Evolutionary conservation across 2,888 invertebrate species (phyloP), one percentile per base, ranked within the genome.

Genomic region (Lamellibrachia columna): DNA sequence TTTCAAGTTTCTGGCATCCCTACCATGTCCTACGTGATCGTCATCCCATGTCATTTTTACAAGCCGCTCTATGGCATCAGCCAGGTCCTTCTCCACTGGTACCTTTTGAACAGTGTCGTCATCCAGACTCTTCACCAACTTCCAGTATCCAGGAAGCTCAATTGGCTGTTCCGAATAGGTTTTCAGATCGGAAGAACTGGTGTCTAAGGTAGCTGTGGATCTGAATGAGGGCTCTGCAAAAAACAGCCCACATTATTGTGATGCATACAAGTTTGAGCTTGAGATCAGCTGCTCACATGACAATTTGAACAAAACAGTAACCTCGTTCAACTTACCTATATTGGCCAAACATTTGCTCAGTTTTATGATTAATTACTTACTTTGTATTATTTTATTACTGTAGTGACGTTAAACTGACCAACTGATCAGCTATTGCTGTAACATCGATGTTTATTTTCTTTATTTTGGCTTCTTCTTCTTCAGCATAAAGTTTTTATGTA

Each of bases 11-110:
- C 9, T 55, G 1, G 93, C 93, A 52, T 93, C 93, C 11, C 9
- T 90, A 90, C 93, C 93, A 9, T 60, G 52, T 40, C 93, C 93
- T 9, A 91, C 93, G 22, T 75, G n/a, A 75, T 22, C 75, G 15
- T 75, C 15, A 75, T 75, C 75, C 75, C 75, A 75, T 6, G 75
- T 22, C 75, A 22, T 6, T 6, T 75, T n/a, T 15, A 75, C 22
- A 75, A 75, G 75, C 3, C n/a, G 15, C n/a, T 22, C n/a, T 6
- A 75, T 75, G 75, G 75, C 75, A 6, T 75, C 75, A 75, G 22
- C 22, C 15, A 75, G 3, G 75, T 75, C 75, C 6, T 6, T 22
- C 22, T 75, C 6, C 11, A 15, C 75, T 3, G 75, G 75, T 22
- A 15, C 75, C n/a, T 15, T 75, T 75, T 75, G 2, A 22, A 75